Evolutionary conservation across 2,113 vertebrate genomes (phyloP), one percentile per base, ranked within the genome.

Genomic region (Percopsis transmontana): DNA sequence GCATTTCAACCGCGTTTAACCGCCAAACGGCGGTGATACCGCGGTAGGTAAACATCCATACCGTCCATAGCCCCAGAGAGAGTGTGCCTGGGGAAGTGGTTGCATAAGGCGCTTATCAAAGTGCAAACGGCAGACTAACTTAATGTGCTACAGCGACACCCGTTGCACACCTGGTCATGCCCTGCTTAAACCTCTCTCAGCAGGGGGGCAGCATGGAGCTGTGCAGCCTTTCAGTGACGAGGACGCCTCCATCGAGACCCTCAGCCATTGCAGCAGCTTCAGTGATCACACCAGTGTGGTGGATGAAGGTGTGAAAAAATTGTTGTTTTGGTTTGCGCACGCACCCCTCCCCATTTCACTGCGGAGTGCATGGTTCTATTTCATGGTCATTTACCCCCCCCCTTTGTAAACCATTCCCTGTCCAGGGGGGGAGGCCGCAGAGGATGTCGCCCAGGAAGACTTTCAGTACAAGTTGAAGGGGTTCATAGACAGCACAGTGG

Each of bases 251-350:
- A 92, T 97, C 73, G 97, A 99, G 92, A 98, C 96, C 47, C 95
- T 99, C 94, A 99, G 97, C 88, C 96, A 95, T 85, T 97, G 96
- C 91, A 99, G 97, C 91, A 97, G 96, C 79, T 95, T 94, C 85
- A 99, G 97, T 62, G 97, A 99, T 62, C 76, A 90, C 79, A 89
- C 92, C 80, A 98, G 96, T 88, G 92, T 94, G 64, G 94, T 91
- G 19, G 97, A 98, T 52, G 97, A 98, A 84, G 96, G 97, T 98
- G 89, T 7, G 1, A 45, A 38, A 6, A 18, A 3, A 47, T 27
- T 5, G 5, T 27, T 27, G 2, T 27, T 27, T 27, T 27, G 27
- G 3, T 5, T 33, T 33, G 8, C 27, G 8, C 27, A 33, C 8
- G 27, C 27, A 7, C 27, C 27, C 4, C 27, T 6, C 8, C 27